These are phyloP conservation scores for Melanotus villosus DNA, from an alignment of 2,888 invertebrate species.

Conservation along the genomic window DNA sequence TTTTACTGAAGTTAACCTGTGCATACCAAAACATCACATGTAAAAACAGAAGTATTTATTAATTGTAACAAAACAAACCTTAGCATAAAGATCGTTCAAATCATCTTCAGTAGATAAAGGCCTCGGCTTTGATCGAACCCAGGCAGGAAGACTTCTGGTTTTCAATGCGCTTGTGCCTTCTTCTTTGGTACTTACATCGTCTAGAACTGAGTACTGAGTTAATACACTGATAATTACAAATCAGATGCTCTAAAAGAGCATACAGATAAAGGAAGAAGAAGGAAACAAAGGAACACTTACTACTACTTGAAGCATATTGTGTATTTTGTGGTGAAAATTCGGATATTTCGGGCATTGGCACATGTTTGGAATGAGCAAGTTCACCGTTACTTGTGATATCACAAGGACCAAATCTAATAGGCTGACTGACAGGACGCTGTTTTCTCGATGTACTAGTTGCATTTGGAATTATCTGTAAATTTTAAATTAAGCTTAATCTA, in stretches of 20 bases:
- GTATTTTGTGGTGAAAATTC: conserved; percentile 69
- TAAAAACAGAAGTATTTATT: background rate
- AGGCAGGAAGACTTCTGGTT: conserved; percentile 81
- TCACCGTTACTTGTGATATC: conserved; percentile 61
- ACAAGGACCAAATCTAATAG: conserved; percentile 63
- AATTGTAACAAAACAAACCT: conserved; percentile 67
- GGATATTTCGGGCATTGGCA: conserved; percentile 69
- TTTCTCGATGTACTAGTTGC: conserved; percentile 56
- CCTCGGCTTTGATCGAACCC: conserved; percentile 79
- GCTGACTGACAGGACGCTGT: conserved; percentile 68
- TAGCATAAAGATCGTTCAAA: conserved; percentile 78
- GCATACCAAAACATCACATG: background rate
- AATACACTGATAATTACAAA: too few relatives aligned
- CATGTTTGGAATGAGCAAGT: conserved; percentile 60
- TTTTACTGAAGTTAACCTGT: conserved; percentile 84
- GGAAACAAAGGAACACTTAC: conserved; percentile 69
- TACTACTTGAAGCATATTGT: conserved; percentile 77
- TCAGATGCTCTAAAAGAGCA: too few relatives aligned
- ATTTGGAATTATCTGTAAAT: conserved; percentile 34
- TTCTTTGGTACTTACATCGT: conserved; percentile 71
- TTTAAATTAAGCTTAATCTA: too few relatives aligned
- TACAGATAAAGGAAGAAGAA: too few relatives aligned
- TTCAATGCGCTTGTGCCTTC: conserved; percentile 69
- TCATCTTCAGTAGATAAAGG: conserved; percentile 80
- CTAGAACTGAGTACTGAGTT: conserved; percentile 77